Percentiles rank a stretch among this genome's conserved stretches.
phyloP scores from a whole-genome alignment of 2,797 vertebrate species.

The Gallirallus australis region DNA sequence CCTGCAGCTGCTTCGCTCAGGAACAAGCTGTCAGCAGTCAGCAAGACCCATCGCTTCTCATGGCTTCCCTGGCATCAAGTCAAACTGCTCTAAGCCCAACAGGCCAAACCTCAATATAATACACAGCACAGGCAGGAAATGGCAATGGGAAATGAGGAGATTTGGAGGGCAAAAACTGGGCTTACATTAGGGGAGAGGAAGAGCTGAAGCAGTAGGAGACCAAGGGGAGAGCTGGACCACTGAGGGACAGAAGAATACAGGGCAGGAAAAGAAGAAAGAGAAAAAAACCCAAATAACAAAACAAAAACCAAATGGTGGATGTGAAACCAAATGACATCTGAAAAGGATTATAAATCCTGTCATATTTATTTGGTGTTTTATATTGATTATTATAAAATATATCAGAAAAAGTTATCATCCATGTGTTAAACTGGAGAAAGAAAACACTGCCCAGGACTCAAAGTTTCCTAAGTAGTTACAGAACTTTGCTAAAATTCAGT shows the following conservation, averaged over 20 bases:
- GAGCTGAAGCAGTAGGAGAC: background rate
- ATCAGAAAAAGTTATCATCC: background rate
- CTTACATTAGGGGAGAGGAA: background rate
- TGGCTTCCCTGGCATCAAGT: constrained; percentile 29
- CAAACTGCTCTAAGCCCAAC: constrained; percentile 3
- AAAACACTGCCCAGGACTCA: background rate
- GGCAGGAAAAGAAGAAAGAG: background rate
- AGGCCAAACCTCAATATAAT: background rate
- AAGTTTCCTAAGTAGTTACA: background rate
- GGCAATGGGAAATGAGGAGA: constrained; percentile 8
- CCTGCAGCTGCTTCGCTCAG: constrained; percentile 8
- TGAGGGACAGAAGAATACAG: background rate
- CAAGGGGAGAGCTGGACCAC: background rate
- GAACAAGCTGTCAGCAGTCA: constrained; percentile 29
- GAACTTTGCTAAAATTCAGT: background rate
- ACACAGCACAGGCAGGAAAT: constrained; percentile 19
- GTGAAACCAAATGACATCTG: background rate
- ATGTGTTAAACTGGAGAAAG: background rate
- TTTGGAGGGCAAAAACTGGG: background rate
- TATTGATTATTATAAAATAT: background rate
- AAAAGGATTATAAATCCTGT: background rate
- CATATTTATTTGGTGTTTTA: background rate
- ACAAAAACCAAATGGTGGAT: background rate
- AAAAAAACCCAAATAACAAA: background rate
- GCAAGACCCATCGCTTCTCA: background rate